These are phyloP conservation scores for Tetragnatha montana DNA, from an alignment of 2,888 invertebrate genomes.

Conservation along the genomic window DNA sequence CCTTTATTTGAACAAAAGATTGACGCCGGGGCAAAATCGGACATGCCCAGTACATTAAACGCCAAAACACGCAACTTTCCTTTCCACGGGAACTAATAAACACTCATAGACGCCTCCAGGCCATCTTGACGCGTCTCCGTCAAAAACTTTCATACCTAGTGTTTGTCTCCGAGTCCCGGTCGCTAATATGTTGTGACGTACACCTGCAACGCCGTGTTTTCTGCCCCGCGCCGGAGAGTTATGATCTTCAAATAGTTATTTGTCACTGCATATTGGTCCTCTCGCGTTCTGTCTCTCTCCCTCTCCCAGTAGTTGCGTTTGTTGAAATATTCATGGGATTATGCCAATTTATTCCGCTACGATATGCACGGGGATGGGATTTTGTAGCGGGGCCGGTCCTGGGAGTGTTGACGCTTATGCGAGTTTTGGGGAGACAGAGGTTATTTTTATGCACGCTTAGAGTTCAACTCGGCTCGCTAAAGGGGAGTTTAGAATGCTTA, in stretches of 20 bases:
- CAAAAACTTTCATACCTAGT: slow-evolving; percentile 35
- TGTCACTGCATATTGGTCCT: slow-evolving; percentile 20
- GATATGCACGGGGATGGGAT: not conserved
- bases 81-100: slow-evolving; percentile 25
- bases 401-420: not conserved
- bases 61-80: not conserved
- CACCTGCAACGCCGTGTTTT: not conserved
- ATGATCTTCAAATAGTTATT: slow-evolving; percentile 44
- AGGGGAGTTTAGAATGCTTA: too few species aligned
- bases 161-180: slow-evolving; percentile 19
- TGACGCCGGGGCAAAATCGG: not conserved
- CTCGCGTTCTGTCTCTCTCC: not conserved
- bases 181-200: slow-evolving; percentile 4
- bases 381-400: not conserved
- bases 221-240: slow-evolving; percentile 12
- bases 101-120: slow-evolving; percentile 28
- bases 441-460: not conserved
- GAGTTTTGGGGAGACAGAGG: not conserved
- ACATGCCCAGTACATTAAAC: not conserved
- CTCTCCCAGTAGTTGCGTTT: not conserved
- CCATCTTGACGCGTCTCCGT: slow-evolving; percentile 36
- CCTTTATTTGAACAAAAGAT: too few species aligned
- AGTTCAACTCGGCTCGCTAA: too few species aligned
- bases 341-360: slow-evolving; percentile 3
- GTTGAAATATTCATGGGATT: slow-evolving; percentile 8